These are phyloP conservation scores for Leptinotarsa tumamoca DNA, from an alignment of 2,888 invertebrate genomes.

Conservation along the genomic window DNA sequence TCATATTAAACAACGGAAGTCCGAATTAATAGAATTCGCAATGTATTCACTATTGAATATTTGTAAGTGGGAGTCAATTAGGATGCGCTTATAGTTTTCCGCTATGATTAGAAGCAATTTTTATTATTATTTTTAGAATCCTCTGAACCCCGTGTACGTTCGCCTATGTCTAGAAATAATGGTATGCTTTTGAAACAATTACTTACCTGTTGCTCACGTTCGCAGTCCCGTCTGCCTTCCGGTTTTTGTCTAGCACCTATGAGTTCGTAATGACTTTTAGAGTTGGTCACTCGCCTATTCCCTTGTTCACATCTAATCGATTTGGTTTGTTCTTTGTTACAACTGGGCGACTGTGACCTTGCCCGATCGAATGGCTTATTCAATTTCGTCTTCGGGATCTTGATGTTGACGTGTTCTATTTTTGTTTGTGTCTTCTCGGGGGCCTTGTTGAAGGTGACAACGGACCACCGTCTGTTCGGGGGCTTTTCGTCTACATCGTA, in stretches of 20 bases:
- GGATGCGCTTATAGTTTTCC: too few relatives aligned
- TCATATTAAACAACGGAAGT: too few relatives aligned
- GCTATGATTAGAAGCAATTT: too few relatives aligned
- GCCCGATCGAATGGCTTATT: slow-evolving; percentile 59
- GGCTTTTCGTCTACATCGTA: slow-evolving; percentile 59
- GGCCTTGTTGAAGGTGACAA: slow-evolving; percentile 53
- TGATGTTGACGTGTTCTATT: slow-evolving; percentile 58
- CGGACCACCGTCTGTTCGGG: slow-evolving; percentile 59
- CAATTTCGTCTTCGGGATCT: slow-evolving; percentile 64
- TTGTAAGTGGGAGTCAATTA: too few relatives aligned
- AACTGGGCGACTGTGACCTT: slow-evolving; percentile 63
- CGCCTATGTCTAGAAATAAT: slow-evolving; percentile 6
- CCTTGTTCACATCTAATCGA: slow-evolving; percentile 50
- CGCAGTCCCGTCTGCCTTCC: slow-evolving; percentile 58
- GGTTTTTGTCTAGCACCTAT: slow-evolving; percentile 60
- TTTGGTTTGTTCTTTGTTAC: slow-evolving; percentile 59
- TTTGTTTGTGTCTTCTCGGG: slow-evolving; percentile 40
- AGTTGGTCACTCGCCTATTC: slow-evolving; percentile 59
- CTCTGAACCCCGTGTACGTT: background rate
- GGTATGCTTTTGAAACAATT: slow-evolving; percentile 33
- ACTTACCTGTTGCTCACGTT: slow-evolving; percentile 60
- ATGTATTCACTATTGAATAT: too few relatives aligned
- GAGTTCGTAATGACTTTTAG: slow-evolving; percentile 62
- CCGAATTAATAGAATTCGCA: too few relatives aligned
- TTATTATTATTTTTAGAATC: background rate